These are phyloP conservation scores for Caretta caretta DNA, from an alignment of 2,113 vertebrate species.

Conservation along the genomic window DNA sequence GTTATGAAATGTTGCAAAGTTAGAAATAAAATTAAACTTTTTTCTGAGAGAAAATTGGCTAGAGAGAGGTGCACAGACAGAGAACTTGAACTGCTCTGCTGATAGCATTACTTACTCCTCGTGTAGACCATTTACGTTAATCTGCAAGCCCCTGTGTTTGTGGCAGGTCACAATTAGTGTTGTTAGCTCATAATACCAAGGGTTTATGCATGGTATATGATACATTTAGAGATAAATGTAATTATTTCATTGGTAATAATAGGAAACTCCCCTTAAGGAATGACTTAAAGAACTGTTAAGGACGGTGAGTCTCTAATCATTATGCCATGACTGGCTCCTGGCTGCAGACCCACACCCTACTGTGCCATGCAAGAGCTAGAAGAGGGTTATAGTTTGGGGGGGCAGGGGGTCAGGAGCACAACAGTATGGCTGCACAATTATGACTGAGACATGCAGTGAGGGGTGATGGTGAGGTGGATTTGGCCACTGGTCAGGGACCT, in stretches of 20 bases:
- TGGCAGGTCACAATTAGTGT: not conserved
- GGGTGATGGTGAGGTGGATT: not conserved
- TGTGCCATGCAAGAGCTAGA: not conserved
- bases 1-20: not conserved
- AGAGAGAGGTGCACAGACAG: not conserved
- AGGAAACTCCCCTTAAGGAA: not conserved
- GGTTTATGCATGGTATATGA: not conserved
- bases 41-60: not conserved
- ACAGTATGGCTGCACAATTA: not conserved
- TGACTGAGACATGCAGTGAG: not conserved
- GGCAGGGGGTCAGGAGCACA: rapidly evolving
- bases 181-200: not conserved
- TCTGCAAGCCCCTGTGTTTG: slow-evolving; percentile 6
- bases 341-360: not conserved
- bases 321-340: not conserved
- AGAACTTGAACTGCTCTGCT: not conserved
- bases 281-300: not conserved
- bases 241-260: not conserved
- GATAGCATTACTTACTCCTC: not conserved
- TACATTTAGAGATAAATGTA: not conserved
- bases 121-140: not conserved
- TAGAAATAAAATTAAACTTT: not conserved
- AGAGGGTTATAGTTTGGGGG: not conserved
- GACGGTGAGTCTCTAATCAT: not conserved
- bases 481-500: not conserved